A percentile compares a stretch with the other conserved stretches of the same genome.
Conservation (phyloP, 2,888 invertebrate species). For the Argyra leucocephala region DNA sequence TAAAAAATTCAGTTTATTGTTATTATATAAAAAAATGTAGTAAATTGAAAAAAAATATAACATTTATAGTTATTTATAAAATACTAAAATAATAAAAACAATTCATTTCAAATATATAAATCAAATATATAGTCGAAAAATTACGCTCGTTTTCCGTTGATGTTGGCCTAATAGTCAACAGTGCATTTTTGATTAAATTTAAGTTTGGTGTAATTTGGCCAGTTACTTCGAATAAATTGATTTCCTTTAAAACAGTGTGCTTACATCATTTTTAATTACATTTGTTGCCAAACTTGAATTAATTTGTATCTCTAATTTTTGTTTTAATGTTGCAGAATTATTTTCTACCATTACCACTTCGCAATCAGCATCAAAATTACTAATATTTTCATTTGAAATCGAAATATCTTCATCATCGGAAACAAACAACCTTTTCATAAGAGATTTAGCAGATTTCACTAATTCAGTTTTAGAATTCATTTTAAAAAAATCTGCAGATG, state of each 20-base stretch:
- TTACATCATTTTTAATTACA: background rate
- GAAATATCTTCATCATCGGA: background rate
- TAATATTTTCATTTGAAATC: background rate
- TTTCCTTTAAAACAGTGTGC: background rate
- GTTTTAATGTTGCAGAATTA: too few species aligned
- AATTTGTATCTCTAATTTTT: background rate
- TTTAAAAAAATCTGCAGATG: too few species aligned
- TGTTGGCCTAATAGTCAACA: background rate
- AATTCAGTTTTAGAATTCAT: background rate
- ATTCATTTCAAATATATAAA: background rate
- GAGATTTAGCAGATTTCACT: conserved; percentile 5
- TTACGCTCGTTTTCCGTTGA: conserved; percentile 5
- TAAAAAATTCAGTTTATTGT: too few species aligned
- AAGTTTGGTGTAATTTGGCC: conserved; percentile 7
- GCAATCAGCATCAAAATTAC: background rate
- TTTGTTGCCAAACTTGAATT: background rate
- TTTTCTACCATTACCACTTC: too few species aligned
- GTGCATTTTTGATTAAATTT: background rate
- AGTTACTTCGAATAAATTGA: background rate
- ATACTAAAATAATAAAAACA: background rate
- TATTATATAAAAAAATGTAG: too few species aligned
- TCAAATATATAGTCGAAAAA: background rate
- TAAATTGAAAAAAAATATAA: conserved; percentile 2
- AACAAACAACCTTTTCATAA: background rate
- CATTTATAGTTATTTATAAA: background rate